Conservation (phyloP, 2,888 invertebrate species). For the Minunthozetes semirufus region DNA sequence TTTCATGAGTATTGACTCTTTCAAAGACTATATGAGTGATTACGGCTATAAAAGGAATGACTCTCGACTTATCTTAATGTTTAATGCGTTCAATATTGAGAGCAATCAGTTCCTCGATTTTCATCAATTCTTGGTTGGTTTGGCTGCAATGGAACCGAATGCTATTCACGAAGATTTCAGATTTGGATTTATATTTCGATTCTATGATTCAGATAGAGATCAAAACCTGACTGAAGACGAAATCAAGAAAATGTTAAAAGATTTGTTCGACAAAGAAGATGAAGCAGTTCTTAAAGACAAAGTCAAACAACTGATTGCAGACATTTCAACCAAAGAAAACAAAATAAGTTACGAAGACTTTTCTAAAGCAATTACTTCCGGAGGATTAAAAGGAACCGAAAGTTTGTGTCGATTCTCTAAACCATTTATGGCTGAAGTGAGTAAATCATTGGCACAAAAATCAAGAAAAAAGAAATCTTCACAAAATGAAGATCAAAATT, state of each 20-base stretch:
- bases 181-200: conserved; percentile 25
- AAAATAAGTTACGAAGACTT: not conserved
- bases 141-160: conserved; percentile 51
- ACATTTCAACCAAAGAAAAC: not conserved
- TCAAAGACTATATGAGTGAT: conserved; percentile 25
- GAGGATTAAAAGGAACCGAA: conserved; percentile 62
- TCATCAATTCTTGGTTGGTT: conserved; percentile 56
- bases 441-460: not conserved
- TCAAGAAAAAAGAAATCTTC: not conserved
- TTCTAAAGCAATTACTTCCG: conserved; percentile 53
- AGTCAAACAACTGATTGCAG: not conserved
- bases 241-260: too few species aligned
- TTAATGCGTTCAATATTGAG: conserved; percentile 29
- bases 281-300: not conserved
- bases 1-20: conserved; percentile 28
- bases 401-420: conserved; percentile 57
- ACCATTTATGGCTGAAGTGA: conserved; percentile 44
- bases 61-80: not conserved
- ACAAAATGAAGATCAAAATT: not conserved
- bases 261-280: too few species aligned
- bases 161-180: conserved; percentile 47
- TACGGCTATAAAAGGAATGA: not conserved
- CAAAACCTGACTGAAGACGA: too few species aligned
- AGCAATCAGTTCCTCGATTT: conserved; percentile 29
- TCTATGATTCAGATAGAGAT: not conserved